phyloP scores from a whole-genome alignment of 2,113 vertebrate species.

The Pardalotus punctatus region DNA sequence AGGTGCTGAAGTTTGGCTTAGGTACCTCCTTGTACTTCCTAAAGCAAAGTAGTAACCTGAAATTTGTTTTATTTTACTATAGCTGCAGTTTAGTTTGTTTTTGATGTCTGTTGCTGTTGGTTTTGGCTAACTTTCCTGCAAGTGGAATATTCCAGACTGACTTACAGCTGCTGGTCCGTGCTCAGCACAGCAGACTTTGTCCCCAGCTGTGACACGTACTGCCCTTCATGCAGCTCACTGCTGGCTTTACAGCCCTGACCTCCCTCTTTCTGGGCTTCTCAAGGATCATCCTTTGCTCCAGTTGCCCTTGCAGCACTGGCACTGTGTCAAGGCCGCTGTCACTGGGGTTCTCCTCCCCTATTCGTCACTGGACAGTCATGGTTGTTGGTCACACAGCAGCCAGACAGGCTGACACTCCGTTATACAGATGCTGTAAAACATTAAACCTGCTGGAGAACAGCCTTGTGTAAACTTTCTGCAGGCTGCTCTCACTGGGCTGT shows the following conservation, averaged over 20 bases:
- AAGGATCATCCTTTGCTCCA: not conserved
- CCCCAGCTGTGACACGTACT: not conserved
- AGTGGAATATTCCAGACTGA: conserved; percentile 12
- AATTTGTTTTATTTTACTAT: not conserved
- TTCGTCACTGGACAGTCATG: not conserved
- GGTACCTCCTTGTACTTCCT: not conserved
- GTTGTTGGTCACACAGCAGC: not conserved
- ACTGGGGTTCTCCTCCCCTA: not conserved
- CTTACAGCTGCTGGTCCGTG: not conserved
- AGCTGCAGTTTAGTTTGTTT: not conserved
- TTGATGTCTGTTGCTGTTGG: not conserved
- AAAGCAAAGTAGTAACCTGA: not conserved
- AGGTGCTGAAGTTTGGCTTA: not conserved
- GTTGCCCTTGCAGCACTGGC: not conserved
- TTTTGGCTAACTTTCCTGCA: not conserved
- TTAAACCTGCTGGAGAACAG: not conserved
- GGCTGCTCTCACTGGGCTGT: not conserved
- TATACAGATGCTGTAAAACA: not conserved
- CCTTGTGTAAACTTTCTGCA: not conserved
- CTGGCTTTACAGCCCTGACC: not conserved
- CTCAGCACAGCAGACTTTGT: not conserved
- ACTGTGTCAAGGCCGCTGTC: not conserved
- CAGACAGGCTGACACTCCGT: not conserved
- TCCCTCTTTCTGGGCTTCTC: not conserved
- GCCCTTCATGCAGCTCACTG: not conserved